These are phyloP conservation scores for Anolis apletophallus DNA, from an alignment of 2,797 vertebrate species.

Conservation along the genomic window DNA sequence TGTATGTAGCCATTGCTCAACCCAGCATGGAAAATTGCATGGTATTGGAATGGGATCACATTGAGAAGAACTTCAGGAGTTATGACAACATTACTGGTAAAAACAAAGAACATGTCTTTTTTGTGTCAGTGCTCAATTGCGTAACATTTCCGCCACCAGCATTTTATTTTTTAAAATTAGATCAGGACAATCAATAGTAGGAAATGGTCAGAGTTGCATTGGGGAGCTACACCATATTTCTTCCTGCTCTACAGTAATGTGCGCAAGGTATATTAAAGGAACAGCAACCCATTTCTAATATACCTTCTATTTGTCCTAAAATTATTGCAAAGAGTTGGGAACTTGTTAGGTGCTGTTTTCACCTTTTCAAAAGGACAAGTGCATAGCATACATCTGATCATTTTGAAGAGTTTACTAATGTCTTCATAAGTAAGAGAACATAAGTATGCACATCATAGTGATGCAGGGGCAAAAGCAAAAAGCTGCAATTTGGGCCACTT, in stretches of 20 bases:
- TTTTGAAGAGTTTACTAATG: background rate
- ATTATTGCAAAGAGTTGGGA: background rate
- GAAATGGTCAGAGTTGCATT: background rate
- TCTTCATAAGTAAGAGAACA: background rate
- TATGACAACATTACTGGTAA: slow-evolving; percentile 98
- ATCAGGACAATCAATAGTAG: background rate
- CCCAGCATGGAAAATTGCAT: slow-evolving; percentile 96
- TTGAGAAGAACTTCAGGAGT: slow-evolving; percentile 98
- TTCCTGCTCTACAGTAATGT: background rate
- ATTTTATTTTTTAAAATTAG: background rate
- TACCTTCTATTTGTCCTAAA: too few relatives aligned
- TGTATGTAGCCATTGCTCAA: slow-evolving; percentile 95
- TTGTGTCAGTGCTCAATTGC: background rate
- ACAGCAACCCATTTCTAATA: background rate
- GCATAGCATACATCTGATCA: too few relatives aligned
- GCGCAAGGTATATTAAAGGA: background rate
- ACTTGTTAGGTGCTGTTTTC: too few relatives aligned
- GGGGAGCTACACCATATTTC: background rate
- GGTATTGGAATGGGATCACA: slow-evolving; percentile 98
- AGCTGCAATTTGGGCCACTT: background rate
- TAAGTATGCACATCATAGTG: background rate
- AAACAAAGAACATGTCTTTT: background rate
- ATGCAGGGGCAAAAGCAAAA: too few relatives aligned
- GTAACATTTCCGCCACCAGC: background rate
- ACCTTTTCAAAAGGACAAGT: background rate